Evolutionary conservation across 2,113 vertebrate genomes (phyloP).

Genomic region (Erythrocercus mccallii): DNA sequence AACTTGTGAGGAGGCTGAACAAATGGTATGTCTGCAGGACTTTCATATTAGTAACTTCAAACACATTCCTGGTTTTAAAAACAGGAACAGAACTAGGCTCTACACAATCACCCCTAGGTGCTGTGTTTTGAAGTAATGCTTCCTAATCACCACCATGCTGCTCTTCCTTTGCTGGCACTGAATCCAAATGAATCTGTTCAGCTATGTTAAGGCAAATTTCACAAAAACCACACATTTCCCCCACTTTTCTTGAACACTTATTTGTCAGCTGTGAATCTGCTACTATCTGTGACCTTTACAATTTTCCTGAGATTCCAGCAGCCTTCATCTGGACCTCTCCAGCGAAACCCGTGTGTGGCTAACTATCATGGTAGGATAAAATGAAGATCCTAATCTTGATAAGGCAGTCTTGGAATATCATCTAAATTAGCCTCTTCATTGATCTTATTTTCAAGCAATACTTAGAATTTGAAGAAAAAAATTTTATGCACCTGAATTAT

Average conservation of each 20-base stretch:
- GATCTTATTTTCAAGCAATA: background rate
- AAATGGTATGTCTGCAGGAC: background rate
- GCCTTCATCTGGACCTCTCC: background rate
- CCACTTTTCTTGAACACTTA: background rate
- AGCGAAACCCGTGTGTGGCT: background rate
- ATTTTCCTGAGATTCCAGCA: background rate
- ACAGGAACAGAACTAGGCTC: background rate
- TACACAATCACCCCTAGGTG: background rate
- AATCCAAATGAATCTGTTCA: background rate
- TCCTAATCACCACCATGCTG: background rate
- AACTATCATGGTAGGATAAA: background rate
- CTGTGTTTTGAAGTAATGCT: background rate
- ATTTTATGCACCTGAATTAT: background rate
- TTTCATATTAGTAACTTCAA: background rate
- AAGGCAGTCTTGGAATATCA: background rate
- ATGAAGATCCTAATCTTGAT: background rate
- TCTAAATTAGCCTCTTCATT: rapidly evolving
- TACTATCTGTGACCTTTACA: background rate
- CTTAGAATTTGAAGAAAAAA: background rate
- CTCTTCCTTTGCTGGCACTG: background rate
- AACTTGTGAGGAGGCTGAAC: background rate
- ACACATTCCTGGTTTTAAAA: background rate
- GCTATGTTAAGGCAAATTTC: background rate
- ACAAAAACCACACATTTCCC: background rate
- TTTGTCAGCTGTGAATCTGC: background rate